A percentile compares a stretch with the other conserved stretches of the same genome.
Conservation (phyloP, 1,140 invertebrate species). For the Trissolcus basalis region DNA sequence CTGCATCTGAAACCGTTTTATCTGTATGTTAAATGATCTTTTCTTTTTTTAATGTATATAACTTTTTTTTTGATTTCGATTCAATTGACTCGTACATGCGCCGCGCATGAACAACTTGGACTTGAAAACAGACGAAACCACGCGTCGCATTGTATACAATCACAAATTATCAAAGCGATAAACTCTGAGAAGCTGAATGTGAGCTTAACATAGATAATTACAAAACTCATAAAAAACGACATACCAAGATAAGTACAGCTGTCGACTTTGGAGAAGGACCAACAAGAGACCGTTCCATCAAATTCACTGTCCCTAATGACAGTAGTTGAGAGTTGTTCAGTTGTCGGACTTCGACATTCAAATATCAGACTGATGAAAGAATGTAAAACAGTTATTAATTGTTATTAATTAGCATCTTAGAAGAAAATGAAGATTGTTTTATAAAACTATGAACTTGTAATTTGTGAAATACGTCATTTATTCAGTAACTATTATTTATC, state of each 20-base stretch:
- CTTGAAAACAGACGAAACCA: slow-evolving; percentile 39
- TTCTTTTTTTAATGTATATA: no score
- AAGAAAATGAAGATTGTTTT: no score
- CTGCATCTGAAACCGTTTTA: no score
- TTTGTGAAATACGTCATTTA: no score
- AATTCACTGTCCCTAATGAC: slow-evolving; percentile 91
- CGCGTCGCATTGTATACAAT: slow-evolving; percentile 21
- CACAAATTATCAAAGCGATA: slow-evolving; percentile 46
- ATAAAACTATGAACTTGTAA: no score
- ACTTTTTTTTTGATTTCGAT: slow-evolving; percentile 35
- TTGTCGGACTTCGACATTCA: slow-evolving; percentile 96
- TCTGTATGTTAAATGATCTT: no score
- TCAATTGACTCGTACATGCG: slow-evolving; percentile 35
- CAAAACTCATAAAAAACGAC: slow-evolving; percentile 51
- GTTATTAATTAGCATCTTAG: no score
- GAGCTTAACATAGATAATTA: slow-evolving; percentile 50
- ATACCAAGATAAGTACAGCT: no score
- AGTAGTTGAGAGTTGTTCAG: slow-evolving; percentile 88
- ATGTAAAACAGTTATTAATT: slow-evolving; percentile 3
- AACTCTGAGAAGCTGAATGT: slow-evolving; percentile 47
- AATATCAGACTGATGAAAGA: slow-evolving; percentile 83
- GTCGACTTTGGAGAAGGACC: slow-evolving; percentile 94
- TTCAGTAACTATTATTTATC: no score
- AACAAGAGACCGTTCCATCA: slow-evolving; percentile 87
- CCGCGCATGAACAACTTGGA: slow-evolving; percentile 16